Evolutionary conservation across 2,797 vertebrate species (phyloP).

Genomic region (Ctenopoma multispine): DNA sequence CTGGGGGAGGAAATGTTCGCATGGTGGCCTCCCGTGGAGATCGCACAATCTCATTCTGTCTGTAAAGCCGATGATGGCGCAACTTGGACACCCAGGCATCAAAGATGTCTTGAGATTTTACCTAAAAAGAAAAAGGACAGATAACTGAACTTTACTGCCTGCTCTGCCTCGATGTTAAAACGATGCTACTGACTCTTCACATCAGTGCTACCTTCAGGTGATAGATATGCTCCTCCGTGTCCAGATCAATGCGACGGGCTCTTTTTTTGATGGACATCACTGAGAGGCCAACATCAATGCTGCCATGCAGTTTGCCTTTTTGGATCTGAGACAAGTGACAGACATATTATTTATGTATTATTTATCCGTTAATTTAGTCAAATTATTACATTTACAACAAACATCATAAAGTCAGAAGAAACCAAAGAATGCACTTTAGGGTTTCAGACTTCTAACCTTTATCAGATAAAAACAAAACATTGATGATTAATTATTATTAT

Average conservation of each 20-base stretch:
- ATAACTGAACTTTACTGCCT: not conserved
- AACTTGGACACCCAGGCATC: slow-evolving; percentile 97
- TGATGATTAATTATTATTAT: not conserved
- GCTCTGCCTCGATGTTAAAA: not conserved
- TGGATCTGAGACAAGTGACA: slow-evolving; percentile 88
- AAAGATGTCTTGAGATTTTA: slow-evolving; percentile 98
- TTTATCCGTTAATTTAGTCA: not conserved
- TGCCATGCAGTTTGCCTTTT: slow-evolving; percentile 97
- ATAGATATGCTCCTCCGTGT: slow-evolving; percentile 99
- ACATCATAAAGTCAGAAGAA: not conserved
- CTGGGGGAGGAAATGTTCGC: slow-evolving; percentile 91
- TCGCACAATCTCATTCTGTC: slow-evolving; percentile 98
- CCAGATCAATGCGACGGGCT: slow-evolving; percentile 96
- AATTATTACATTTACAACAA: slow-evolving; percentile 2
- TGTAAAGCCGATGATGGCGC: slow-evolving; percentile 94
- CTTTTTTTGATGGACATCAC: slow-evolving; percentile 99
- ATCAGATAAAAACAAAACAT: not conserved
- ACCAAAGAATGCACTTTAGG: not conserved
- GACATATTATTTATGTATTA: not conserved
- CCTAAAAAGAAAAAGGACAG: slow-evolving; percentile 75
- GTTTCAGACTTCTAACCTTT: not conserved
- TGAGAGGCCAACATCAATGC: slow-evolving; percentile 97
- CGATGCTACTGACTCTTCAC: not conserved
- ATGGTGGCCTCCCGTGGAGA: slow-evolving; percentile 95
- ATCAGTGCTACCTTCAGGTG: slow-evolving; percentile 92